Conservation (phyloP, 2,888 invertebrate genomes). For the Tuberolachnus salignus region DNA sequence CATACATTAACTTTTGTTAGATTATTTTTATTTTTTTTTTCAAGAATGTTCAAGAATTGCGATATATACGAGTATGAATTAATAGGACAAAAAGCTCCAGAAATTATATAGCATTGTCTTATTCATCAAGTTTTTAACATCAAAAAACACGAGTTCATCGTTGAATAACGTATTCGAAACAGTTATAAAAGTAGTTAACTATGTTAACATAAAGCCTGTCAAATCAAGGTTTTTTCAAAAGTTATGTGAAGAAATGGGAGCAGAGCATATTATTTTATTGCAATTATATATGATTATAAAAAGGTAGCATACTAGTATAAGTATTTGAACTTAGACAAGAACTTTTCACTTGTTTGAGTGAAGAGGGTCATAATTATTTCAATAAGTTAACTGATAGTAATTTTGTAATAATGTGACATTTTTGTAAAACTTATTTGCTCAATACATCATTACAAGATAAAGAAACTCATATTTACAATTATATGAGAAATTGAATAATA, state of each 20-base stretch:
- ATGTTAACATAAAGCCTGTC: neutral
- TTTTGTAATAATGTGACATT: no score
- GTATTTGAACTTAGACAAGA: slow-evolving; percentile 22
- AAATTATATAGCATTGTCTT: neutral
- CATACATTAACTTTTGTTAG: no score
- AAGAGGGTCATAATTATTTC: neutral
- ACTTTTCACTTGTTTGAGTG: neutral
- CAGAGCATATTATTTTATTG: neutral
- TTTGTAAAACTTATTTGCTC: no score
- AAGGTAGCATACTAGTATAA: neutral
- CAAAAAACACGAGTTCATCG: neutral
- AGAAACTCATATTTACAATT: no score
- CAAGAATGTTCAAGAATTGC: no score
- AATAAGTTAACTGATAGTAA: no score
- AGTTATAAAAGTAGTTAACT: neutral
- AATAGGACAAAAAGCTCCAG: neutral
- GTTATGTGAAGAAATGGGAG: neutral
- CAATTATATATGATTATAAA: slow-evolving; percentile 17
- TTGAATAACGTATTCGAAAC: neutral
- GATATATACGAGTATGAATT: no score
- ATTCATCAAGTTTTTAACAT: neutral
- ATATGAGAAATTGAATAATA: no score
- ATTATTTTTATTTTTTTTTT: no score
- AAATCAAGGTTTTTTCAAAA: neutral
- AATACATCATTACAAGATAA: no score